Evolutionary conservation across 2,113 vertebrate genomes (phyloP), one percentile per base, ranked within the genome.

Genomic region (Malurus alboscapulatus): DNA sequence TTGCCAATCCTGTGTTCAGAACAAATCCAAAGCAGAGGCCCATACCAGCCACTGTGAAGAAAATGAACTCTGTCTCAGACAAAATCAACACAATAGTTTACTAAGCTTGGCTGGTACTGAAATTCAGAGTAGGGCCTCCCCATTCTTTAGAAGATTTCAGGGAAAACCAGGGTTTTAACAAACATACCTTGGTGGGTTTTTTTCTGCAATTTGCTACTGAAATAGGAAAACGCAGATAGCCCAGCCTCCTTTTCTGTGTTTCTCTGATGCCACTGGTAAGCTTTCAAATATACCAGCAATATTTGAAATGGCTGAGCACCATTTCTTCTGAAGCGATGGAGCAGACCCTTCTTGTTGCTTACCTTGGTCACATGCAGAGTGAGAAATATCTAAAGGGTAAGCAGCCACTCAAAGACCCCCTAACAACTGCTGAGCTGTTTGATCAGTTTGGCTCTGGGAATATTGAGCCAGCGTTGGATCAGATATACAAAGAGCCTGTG

Each of bases 181-280:
- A 73, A 48, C 42, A 50, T 18, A 38, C 4, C 7, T 66, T 19
- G 9, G 11, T 32, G 47, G 7, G 0, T 0, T 11, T 51, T 84
- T 88, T 19, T 26, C 18, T 78, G 51, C 36, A 42, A 8, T 73
- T 17, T 86, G n/a, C 47, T 15, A 25, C n/a, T 74, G 63, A 90
- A 47, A 40, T 3, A 51, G 34, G 21, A 66, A 92, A 93, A 77
- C 34, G 22, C 34, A 38, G 24, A n/a, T 30, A 85, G 54, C 29
- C 62, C 59, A 58, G 0, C 4, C 30, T 73, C 44, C 18, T 69
- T 77, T 80, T 71, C 58, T 78, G 5, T 29, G 7, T 32, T 67
- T 71, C 30, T 12, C 66, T 88, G 40, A 8, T 36, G 30, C 59
- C 50, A 2, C 12, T 62, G 45, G 26, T 76, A 79, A 84, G 7